Percentiles rank a stretch among this genome's conserved stretches.
Evolutionary conservation across 2,113 vertebrate species (phyloP).

Genomic region (Antennarius striatus): DNA sequence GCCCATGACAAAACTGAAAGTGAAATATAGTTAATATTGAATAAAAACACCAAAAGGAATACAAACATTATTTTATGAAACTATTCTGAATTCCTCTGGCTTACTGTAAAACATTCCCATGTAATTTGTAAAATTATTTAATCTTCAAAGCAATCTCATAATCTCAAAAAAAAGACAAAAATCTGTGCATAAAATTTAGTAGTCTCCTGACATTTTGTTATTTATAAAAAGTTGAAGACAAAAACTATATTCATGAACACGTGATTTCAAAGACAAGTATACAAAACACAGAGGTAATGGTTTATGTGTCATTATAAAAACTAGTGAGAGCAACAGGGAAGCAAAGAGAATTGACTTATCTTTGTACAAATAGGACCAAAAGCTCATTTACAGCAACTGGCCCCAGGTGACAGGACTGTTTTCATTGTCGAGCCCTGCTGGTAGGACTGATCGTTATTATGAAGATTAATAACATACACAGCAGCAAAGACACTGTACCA

Average conservation of each 20-base stretch:
- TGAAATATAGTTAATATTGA: slow-evolving; percentile 22
- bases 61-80: neutral
- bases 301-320: neutral
- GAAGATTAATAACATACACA: slow-evolving; percentile 49
- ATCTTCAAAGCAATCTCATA: too few species aligned
- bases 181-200: too few species aligned
- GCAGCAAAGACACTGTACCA: slow-evolving; percentile 32
- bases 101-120: too few species aligned
- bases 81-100: too few species aligned
- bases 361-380: slow-evolving; percentile 17
- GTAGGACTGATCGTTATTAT: slow-evolving; percentile 48
- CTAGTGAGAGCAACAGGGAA: neutral
- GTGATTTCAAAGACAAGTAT: too few species aligned
- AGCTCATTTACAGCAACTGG: slow-evolving; percentile 14
- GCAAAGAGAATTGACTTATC: slow-evolving; percentile 11
- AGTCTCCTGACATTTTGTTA: too few species aligned
- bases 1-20: slow-evolving; percentile 25
- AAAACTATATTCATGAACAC: too few species aligned
- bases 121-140: too few species aligned
- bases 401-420: slow-evolving; percentile 35
- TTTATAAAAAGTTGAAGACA: too few species aligned
- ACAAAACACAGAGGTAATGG: too few species aligned
- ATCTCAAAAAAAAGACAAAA: too few species aligned
- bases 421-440: slow-evolving; percentile 33
- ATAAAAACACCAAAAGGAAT: slow-evolving; percentile 15